phyloP scores from a whole-genome alignment of 2,888 invertebrate genomes.

The Athalia rosae region DNA sequence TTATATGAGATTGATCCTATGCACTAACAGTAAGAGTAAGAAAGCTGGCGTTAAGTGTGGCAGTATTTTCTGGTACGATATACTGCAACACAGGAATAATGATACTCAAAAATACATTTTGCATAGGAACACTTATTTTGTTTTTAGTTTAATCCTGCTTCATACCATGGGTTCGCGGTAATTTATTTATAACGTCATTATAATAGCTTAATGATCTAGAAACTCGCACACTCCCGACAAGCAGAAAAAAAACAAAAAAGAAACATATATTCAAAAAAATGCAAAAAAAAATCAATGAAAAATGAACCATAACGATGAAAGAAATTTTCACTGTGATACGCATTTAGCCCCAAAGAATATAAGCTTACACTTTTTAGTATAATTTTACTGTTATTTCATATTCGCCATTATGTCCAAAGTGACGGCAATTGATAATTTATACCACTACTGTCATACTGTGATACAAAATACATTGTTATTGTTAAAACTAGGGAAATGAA shows the following conservation, averaged over 20 bases:
- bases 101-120: conserved; percentile 20
- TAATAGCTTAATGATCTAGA: conserved; percentile 18
- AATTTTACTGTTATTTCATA: conserved; percentile 71
- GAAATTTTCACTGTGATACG: conserved; percentile 71
- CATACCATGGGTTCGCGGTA: conserved; percentile 35
- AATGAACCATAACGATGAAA: conserved; percentile 58
- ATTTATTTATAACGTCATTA: conserved; percentile 14
- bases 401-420: conserved; percentile 70
- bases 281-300: conserved; percentile 51
- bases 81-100: conserved; percentile 53
- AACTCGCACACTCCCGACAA: conserved; percentile 32
- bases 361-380: conserved; percentile 69
- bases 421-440: conserved; percentile 67
- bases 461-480: conserved; percentile 71
- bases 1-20: no score
- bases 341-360: conserved; percentile 72
- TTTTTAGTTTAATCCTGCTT: conserved; percentile 16
- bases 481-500: conserved; percentile 66
- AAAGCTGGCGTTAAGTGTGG: conserved; percentile 53
- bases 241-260: not conserved
- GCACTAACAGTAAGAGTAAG: no score
- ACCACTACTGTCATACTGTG: conserved; percentile 70
- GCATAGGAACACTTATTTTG: conserved; percentile 1
- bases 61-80: conserved; percentile 63
- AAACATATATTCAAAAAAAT: conserved; percentile 41